Evolutionary conservation across 2,113 vertebrate genomes (phyloP), one percentile per base, ranked within the genome.

Genomic region (Puntigrus tetrazona): DNA sequence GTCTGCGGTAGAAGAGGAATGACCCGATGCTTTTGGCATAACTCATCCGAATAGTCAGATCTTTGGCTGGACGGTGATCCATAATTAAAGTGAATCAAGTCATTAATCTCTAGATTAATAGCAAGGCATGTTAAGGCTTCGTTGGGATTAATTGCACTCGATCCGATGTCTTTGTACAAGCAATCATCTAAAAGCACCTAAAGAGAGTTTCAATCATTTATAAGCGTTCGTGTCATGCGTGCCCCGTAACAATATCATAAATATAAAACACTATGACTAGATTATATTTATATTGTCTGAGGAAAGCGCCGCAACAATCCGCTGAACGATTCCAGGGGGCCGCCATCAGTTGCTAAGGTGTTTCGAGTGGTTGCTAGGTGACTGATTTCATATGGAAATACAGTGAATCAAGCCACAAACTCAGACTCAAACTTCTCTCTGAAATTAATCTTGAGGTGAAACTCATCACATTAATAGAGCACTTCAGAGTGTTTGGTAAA

Each of bases 21-120:
- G 74, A 38, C 20, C 50, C 20, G 18, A 50, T 76, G 73, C 29
- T 76, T 76, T 29, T 50, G 43, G 7, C 74, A 34, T n/a, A 55
- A 14, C 29, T 77, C 29, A 77, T 38, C 3, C n/a, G 10, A 36
- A 38, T 4, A 27, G 29, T 36, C 4, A 77, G 14, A 6, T 55
- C 9, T 55, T 55, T 52, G 27, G 29, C 74, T 14, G 74, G 47
- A 34, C 47, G 13, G n/a, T n/a, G 75, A 57, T 77, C 45, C 47
- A 20, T 76, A 76, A 76, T 76, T 47, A 29, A 77, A 77, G 47
- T 57, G 41, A 59, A 7, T 78, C 52, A 59, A 59, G 22, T 57
- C 52, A 78, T 78, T 59, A 78, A 78, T 57, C 11, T 59, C 11
- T 59, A 38, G 4, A n/a, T 77, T 36, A 36, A 77, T 52, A 27